Conservation (phyloP, 2,113 vertebrate genomes). For the Phylloscopus trochiloides region DNA sequence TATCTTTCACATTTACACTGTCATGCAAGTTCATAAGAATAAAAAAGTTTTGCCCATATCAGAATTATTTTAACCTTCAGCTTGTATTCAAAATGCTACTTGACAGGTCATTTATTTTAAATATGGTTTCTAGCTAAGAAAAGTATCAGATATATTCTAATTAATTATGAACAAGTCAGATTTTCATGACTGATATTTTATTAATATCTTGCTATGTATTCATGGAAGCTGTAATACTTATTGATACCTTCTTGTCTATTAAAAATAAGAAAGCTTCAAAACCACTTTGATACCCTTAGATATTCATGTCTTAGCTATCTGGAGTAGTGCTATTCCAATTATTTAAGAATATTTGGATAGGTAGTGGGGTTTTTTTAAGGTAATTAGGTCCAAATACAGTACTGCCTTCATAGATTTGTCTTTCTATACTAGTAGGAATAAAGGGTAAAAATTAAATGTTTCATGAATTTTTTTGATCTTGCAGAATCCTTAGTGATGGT, state of each 20-base stretch:
- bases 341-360: not conserved
- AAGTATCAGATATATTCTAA: not conserved
- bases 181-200: conserved; percentile 30
- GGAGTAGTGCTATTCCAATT: not conserved
- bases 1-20: not conserved
- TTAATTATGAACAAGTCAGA: conserved; percentile 15
- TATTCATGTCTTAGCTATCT: not conserved
- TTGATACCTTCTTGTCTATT: not conserved
- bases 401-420: not conserved
- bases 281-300: not conserved
- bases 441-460: not conserved
- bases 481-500: not conserved
- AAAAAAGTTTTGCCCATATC: not conserved
- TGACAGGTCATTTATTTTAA: conserved; percentile 32
- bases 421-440: not conserved
- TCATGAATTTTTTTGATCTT: not conserved
- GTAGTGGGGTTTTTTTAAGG: rapidly evolving
- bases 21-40: not conserved
- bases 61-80: conserved; percentile 6
- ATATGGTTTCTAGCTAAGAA: not conserved
- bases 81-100: conserved; percentile 12
- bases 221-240: not conserved
- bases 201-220: conserved; percentile 12
- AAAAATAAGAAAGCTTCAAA: not conserved
- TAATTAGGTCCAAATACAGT: not conserved